Base-by-base conservation (phyloP, 1,140 invertebrate genomes). In the Asobara japonica region DNA sequence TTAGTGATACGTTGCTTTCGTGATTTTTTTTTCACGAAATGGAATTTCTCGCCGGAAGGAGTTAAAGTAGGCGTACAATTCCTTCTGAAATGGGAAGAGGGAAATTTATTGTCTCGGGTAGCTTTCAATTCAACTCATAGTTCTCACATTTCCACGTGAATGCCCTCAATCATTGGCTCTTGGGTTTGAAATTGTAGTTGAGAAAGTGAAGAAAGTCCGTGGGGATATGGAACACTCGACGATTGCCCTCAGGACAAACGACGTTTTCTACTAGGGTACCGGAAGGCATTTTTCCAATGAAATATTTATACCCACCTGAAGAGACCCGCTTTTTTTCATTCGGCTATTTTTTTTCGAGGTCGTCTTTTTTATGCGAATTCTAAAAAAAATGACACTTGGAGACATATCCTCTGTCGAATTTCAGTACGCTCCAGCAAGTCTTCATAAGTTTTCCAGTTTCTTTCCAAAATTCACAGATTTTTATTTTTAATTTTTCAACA, bases 91-190 rank as follows among this genome's bases (percentile, higher is more conserved):
- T 18, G 22, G 45, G 22, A 45, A 3, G 18, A 56, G 22, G 8
- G 10, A 25, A 56, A 56, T 56, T 56, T 56, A 56, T 56, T 56
- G 51, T 56, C 51, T 25, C 51, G 20, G 25, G n/a, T 22, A 22
- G 25, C 20, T 56, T 56, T 56, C 22, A 56, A 27, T 56, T 56
- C 51, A 22, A 56, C 51, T 27, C 18, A 56, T 56, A 56, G 51
- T 56, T n/a, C 22, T 56, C 51, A 56, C 18, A 56, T 56, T 56
- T 56, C 41, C 18, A 56, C 51, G 20, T 56, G 51, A 56, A 56
- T 56, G 22, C 51, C 22, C 51, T 56, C 51, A 56, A 56, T 56
- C 20, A 56, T 56, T 56, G 51, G 51, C 51, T 56, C 51, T 56
- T 56, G 51, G 51, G 18, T 56, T 56, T 56, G 22, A 56, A 56